Evolutionary conservation across 2,888 invertebrate species (phyloP).

Genomic region (Globia sparganii): DNA sequence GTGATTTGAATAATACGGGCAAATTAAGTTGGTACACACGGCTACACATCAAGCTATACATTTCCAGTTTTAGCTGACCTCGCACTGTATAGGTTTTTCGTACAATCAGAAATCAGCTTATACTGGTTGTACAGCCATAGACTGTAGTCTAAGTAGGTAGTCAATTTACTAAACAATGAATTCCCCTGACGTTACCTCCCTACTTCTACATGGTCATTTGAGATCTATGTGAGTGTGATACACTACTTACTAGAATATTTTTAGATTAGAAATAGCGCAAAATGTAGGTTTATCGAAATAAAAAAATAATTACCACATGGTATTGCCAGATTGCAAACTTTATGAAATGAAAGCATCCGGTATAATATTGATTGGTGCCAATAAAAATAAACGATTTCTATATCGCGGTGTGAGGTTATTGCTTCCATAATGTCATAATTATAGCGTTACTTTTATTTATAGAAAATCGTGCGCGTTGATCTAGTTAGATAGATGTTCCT

Average conservation of each 20-base stretch:
- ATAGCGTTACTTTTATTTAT: neutral
- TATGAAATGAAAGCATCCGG: slow-evolving; percentile 12
- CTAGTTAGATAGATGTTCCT: neutral
- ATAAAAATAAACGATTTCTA: slow-evolving; percentile 28
- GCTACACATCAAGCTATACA: no score
- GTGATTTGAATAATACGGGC: no score
- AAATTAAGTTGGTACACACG: no score
- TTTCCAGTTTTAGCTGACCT: no score
- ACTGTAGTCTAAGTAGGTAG: no score
- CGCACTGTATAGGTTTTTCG: no score
- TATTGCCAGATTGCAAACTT: slow-evolving; percentile 9
- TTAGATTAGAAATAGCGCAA: neutral
- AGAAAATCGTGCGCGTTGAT: neutral
- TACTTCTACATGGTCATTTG: neutral
- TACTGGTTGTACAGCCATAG: no score
- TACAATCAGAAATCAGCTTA: no score
- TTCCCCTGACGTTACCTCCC: neutral
- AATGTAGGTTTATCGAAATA: slow-evolving; percentile 3
- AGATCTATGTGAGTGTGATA: no score
- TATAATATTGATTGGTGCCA: slow-evolving; percentile 17
- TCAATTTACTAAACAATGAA: no score
- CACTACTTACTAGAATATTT: neutral
- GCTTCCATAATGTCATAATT: slow-evolving; percentile 7
- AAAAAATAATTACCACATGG: slow-evolving; percentile 10
- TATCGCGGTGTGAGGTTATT: slow-evolving; percentile 1